Evolutionary conservation across 2,113 vertebrate genomes (phyloP), one percentile per base, ranked within the genome.

Genomic region (Cettia cetti): DNA sequence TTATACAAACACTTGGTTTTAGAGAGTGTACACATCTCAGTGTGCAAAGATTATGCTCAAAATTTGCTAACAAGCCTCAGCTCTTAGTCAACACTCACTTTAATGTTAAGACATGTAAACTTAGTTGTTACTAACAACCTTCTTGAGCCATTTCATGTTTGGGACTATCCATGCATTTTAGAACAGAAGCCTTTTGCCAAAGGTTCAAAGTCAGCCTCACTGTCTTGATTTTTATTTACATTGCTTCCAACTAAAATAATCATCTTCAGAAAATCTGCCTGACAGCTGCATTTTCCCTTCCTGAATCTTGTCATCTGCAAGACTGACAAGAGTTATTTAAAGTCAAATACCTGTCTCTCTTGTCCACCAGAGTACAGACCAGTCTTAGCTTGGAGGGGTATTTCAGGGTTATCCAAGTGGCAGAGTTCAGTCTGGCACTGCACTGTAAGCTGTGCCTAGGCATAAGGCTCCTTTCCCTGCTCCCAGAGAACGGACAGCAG

Each of bases 1-100:
- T 35, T 72, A 71, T 6, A 69, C 10, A 69, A 64, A 19, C 16
- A 50, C 1, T 49, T 3, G 0, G 0, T 4, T 88, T 79, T 71
- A 85, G 44, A 87, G 70, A 82, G 26, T 40, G 35, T 47, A 63
- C 26, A 27, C 49, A 59, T 30, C 22, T 64, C 7, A 8, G 1
- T 6, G 17, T 63, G 64, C 53, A 82, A 42, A 88, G 15, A 75
- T 1, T 27, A 15, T 50, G 39, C 80, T 71, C 44, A 68, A 31
- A 82, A 35, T 40, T 31, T 53, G 31, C n/a, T 49, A 66, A 35
- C 15, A 18, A 76, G 35, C 52, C 35, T 90, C 23, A 42, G 82
- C 28, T 78, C 35, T 40, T 39, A 63, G 15, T 47, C 53, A 65
- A 26, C 69, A 59, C 26, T 74, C 65, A 60, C 31, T 61, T 79